These are phyloP conservation scores for Campoplex nolae DNA, from an alignment of 2,888 invertebrate genomes.

Conservation along the genomic window DNA sequence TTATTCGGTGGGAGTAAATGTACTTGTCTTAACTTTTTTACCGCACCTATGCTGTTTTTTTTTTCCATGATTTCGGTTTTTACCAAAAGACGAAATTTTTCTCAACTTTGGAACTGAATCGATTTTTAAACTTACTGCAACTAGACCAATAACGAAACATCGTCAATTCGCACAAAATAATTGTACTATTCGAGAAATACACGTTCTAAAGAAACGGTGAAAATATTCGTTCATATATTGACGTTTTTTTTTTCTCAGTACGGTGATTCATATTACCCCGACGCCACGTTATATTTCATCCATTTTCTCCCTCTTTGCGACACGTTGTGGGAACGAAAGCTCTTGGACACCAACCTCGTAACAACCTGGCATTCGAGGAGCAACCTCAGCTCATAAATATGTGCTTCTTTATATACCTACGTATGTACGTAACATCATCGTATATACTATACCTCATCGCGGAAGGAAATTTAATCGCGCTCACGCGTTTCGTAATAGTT, in stretches of 20 bases:
- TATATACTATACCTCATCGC: constrained; percentile 44
- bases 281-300: neutral
- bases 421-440: neutral
- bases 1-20: too few relatives aligned
- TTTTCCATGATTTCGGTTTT: neutral
- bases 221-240: neutral
- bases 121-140: neutral
- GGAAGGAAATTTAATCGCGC: constrained; percentile 75
- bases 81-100: neutral
- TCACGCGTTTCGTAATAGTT: constrained; percentile 52
- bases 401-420: neutral
- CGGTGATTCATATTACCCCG: constrained; percentile 11
- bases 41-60: too few relatives aligned
- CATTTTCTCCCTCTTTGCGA: neutral
- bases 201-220: neutral
- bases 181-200: neutral
- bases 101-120: neutral
- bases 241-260: neutral
- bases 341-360: constrained; percentile 18
- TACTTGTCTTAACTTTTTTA: too few relatives aligned
- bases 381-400: constrained; percentile 12
- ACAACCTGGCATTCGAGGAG: constrained; percentile 11
- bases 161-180: neutral
- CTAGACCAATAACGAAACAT: neutral
- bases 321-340: constrained; percentile 9